Conservation (phyloP, 1,140 invertebrate genomes). For the Drosophila orena region DNA sequence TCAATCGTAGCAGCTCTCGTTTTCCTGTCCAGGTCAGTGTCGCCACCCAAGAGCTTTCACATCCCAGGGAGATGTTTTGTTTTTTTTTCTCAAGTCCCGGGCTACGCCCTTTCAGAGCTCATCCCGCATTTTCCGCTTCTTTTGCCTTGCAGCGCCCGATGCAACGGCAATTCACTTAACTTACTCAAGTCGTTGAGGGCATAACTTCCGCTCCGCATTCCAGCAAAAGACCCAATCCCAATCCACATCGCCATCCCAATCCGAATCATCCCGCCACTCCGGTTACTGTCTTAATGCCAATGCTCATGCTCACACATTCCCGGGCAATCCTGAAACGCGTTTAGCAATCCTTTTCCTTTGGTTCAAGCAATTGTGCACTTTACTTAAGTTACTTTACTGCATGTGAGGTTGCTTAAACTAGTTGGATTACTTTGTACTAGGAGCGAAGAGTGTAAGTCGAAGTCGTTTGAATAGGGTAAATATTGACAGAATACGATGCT, state of each 20-base stretch:
- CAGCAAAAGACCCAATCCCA: constrained; percentile 7
- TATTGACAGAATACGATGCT: constrained; percentile 26
- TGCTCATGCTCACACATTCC: constrained; percentile 70
- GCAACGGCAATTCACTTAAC: constrained; percentile 75
- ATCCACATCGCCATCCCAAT: background rate
- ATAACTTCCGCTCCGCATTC: constrained; percentile 69
- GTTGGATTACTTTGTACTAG: constrained; percentile 29
- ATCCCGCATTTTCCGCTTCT: constrained; percentile 56
- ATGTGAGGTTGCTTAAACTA: constrained; percentile 36
- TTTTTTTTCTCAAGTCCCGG: background rate
- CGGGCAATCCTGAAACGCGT: constrained; percentile 59
- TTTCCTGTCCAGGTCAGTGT: constrained; percentile 44
- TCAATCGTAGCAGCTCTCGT: constrained; percentile 9
- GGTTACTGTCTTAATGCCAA: constrained; percentile 77
- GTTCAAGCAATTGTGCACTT: constrained; percentile 57
- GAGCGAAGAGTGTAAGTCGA: constrained; percentile 20
- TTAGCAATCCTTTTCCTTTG: constrained; percentile 34
- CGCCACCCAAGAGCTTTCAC: constrained; percentile 22
- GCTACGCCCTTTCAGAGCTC: constrained; percentile 17
- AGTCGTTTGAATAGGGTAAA: constrained; percentile 40
- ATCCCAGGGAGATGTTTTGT: constrained; percentile 3
- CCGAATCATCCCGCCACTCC: constrained; percentile 11
- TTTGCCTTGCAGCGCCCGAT: constrained; percentile 17
- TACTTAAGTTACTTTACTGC: constrained; percentile 33
- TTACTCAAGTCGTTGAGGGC: constrained; percentile 81